Conservation (phyloP, 2,797 vertebrate species). For the Anableps anableps region DNA sequence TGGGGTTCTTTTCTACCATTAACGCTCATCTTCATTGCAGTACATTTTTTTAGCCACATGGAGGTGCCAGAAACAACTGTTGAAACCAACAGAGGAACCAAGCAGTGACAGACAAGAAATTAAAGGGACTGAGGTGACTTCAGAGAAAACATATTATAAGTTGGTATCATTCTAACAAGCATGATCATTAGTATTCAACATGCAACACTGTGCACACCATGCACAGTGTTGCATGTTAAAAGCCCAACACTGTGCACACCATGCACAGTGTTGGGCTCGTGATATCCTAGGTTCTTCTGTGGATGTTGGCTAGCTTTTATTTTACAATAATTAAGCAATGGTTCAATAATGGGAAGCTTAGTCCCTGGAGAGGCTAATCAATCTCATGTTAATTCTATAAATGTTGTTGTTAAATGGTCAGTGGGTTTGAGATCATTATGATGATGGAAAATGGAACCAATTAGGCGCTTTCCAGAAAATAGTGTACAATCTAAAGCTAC, state of each 20-base stretch:
- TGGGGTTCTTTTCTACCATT: not conserved
- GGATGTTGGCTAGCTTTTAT: not conserved
- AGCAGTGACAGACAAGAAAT: not conserved
- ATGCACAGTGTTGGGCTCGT: too few relatives aligned
- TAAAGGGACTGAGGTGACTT: not conserved
- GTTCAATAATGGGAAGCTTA: not conserved
- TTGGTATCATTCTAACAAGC: not conserved
- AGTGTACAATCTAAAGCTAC: not conserved
- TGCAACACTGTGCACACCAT: too few relatives aligned
- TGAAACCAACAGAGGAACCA: not conserved
- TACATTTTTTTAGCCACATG: slow-evolving; percentile 36
- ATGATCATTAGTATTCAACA: not conserved
- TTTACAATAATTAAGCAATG: not conserved
- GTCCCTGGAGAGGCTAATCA: too few relatives aligned
- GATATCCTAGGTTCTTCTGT: not conserved
- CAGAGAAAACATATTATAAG: not conserved
- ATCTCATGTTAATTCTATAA: not conserved
- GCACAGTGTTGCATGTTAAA: too few relatives aligned
- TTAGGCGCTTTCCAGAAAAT: not conserved
- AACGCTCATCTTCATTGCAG: not conserved
- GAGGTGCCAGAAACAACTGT: slow-evolving; percentile 49
- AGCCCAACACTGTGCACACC: too few relatives aligned
- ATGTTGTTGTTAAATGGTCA: not conserved
- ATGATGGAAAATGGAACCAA: not conserved
- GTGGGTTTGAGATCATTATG: not conserved